phyloP scores from a whole-genome alignment of 37 sponge, comb jelly and placozoan genomes.

The Haliclona indistincta region DNA sequence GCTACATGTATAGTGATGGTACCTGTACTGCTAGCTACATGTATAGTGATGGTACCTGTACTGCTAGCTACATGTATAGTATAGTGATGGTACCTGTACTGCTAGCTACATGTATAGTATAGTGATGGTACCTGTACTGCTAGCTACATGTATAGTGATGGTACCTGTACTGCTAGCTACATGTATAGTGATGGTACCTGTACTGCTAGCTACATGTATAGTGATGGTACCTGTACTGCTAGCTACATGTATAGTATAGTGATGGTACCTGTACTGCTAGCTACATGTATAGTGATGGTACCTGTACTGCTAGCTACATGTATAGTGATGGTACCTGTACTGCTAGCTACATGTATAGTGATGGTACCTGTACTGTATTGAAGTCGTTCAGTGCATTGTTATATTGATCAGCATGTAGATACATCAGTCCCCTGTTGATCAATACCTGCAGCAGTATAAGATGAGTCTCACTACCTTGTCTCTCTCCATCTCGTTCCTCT shows the following conservation, averaged over 20 bases:
- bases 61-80: neutral
- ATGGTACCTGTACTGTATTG: slow-evolving; percentile 40
- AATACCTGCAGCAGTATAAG: no score
- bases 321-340: neutral
- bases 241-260: neutral
- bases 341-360: neutral
- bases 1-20: no score
- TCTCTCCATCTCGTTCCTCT: no score
- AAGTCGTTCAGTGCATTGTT: slow-evolving; percentile 81
- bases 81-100: neutral
- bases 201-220: neutral
- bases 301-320: neutral
- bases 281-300: no score
- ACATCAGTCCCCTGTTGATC: slow-evolving; percentile 88
- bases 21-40: neutral
- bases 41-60: neutral
- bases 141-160: no score
- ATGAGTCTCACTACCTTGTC: no score
- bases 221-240: neutral
- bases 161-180: neutral
- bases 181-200: no score
- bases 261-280: neutral
- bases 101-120: neutral
- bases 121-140: neutral
- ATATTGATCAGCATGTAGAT: slow-evolving; percentile 70